Base-by-base conservation (phyloP, 92 coral and sea anemone genomes). In the Palythoa grandis region DNA sequence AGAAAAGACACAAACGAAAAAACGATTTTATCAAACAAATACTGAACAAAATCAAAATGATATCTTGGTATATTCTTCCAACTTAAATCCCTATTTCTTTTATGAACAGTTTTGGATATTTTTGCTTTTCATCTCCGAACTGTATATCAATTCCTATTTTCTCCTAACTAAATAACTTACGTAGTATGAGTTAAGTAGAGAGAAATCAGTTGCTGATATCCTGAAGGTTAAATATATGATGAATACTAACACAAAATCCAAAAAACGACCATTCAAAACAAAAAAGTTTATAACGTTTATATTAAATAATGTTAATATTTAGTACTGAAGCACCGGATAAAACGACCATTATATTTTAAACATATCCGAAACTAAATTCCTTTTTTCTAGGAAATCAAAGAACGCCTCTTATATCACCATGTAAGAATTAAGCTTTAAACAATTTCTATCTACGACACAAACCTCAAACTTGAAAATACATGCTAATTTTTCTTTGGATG, bases 301-400 rank as follows among this genome's bases (percentile, higher is more conserved):
- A 63, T 63, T 63, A 63, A 63, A 17, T 17, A 17, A 63, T n/a
- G 23, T 48, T 47, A 74, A 2, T 17, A 16, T 70, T n/a, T 20
- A 22, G 78, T 48, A 11, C 48, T 14, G 14, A 20, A 74, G 17
- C 52, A 40, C 50, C 24, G 50, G 54, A 19, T 72, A 43, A 72
- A 72, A 72, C 56, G 15, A 72, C 13, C 12, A 72, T 72, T 72
- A 72, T 9, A 50, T n/a, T 43, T 72, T 74, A 74, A 50, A 50
- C 35, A 74, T 29, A 3, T 16, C 14, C 19, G n/a, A 47, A 47
- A 50, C 12, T 15, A 48, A 50, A 47, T 47, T 14, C 22, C 5
- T 15, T n/a, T 48, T 14, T 14, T 7, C 24, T 11, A 22, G 22
- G 50, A 72, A 43, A 8, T 29, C 3, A 74, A 4, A 3, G 19